phyloP scores from a whole-genome alignment of 2,113 vertebrate species.

The Spilogale gracilis region DNA sequence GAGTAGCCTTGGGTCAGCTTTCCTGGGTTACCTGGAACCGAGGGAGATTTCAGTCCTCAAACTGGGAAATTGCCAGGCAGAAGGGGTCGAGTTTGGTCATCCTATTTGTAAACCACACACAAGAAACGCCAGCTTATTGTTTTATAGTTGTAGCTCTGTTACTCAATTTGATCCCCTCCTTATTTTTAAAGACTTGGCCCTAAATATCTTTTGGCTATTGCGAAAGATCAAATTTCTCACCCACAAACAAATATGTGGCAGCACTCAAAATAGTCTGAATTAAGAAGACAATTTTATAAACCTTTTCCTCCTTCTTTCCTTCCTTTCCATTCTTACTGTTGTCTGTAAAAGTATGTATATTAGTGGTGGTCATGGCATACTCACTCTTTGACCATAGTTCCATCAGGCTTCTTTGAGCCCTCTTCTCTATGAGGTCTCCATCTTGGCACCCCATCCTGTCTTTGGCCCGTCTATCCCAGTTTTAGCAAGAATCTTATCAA shows the following conservation, averaged over 20 bases:
- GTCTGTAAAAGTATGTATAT: not conserved
- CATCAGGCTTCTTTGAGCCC: not conserved
- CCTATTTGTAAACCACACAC: slow-evolving; percentile 1
- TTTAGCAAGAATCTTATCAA: not conserved
- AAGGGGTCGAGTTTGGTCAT: not conserved
- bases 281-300: slow-evolving; percentile 16
- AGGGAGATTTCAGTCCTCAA: not conserved
- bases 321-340: not conserved
- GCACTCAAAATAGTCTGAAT: not conserved
- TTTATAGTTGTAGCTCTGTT: not conserved
- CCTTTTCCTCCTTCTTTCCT: not conserved
- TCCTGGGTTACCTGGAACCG: not conserved
- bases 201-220: slow-evolving; percentile 15
- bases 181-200: not conserved
- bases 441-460: not conserved
- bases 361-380: not conserved
- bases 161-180: not conserved
- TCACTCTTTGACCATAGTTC: not conserved
- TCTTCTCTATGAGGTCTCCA: not conserved
- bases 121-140: not conserved
- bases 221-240: not conserved
- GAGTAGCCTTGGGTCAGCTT: not conserved
- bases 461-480: not conserved
- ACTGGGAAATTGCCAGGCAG: not conserved
- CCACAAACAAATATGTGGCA: not conserved